Percentiles rank a stretch among this genome's conserved stretches.
phyloP scores from a whole-genome alignment of 2,113 vertebrate species.

The Rutilus rutilus region DNA sequence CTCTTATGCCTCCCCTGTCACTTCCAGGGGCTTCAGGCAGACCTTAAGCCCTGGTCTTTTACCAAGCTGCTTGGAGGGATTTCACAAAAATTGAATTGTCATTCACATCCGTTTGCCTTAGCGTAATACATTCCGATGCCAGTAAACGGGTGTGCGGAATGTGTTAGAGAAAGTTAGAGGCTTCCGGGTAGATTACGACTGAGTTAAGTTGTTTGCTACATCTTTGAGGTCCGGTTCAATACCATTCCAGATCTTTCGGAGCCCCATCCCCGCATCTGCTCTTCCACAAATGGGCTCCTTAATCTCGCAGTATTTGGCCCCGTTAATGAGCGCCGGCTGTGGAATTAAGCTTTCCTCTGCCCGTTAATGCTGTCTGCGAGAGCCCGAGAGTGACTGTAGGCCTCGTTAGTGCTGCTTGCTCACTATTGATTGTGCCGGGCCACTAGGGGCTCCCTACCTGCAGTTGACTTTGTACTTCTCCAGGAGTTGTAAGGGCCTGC shows the following conservation, averaged over 20 bases:
- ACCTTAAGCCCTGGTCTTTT: slow-evolving; percentile 76
- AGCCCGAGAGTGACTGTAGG: slow-evolving; percentile 71
- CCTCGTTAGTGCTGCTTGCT: slow-evolving; percentile 71
- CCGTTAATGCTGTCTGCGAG: slow-evolving; percentile 65
- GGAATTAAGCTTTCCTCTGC: slow-evolving; percentile 67
- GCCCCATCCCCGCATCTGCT: slow-evolving; percentile 20
- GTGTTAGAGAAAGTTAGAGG: slow-evolving; percentile 24
- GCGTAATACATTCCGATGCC: slow-evolving; percentile 55
- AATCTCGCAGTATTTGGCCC: slow-evolving; percentile 64
- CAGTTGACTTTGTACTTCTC: slow-evolving; percentile 80
- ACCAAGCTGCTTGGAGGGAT: slow-evolving; percentile 70
- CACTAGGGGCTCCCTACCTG: slow-evolving; percentile 74
- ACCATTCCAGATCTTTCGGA: slow-evolving; percentile 21
- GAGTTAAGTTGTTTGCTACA: slow-evolving; percentile 57
- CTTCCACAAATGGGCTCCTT: slow-evolving; percentile 50
- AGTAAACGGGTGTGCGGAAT: not conserved
- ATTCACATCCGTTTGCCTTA: slow-evolving; percentile 70
- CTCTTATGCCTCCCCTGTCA: slow-evolving; percentile 78
- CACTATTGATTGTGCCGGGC: slow-evolving; percentile 64
- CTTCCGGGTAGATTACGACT: not conserved
- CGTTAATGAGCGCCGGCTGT: slow-evolving; percentile 72
- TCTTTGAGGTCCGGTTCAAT: slow-evolving; percentile 31
- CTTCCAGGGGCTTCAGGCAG: slow-evolving; percentile 79
- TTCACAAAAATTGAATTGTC: slow-evolving; percentile 67
- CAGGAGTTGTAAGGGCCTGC: slow-evolving; percentile 79